Evolutionary conservation across 2,113 vertebrate genomes (phyloP), one percentile per base, ranked within the genome.

Genomic region (Anhinga anhinga): DNA sequence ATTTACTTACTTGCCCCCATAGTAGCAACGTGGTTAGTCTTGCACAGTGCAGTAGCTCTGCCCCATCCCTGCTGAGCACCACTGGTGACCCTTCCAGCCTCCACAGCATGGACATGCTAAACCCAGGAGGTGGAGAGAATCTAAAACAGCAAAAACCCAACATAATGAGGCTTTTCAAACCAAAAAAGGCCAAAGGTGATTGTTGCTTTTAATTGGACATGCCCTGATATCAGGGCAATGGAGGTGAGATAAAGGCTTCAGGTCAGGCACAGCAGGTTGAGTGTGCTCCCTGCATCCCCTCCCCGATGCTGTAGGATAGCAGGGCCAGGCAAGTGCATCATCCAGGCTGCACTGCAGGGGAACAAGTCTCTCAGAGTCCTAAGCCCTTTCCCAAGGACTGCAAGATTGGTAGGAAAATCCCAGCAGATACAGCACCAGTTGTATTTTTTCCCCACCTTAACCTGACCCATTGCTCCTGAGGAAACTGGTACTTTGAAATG

Each of bases 81-180:
- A 12, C 18, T 8, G 0, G 30, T 73, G 88, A 83, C 91, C 76
- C 80, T 56, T 15, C 9, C 58, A 49, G 44, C 53, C 79, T 34
- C 71, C 49, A 3, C 32, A 15, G 69, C 59, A 25, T 7, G 45
- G 84, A 32, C 55, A 59, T 2, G 1, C 21, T 34, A 65, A 53
- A 42, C 56, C n/a, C 49, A 15, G 45, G 49, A 77, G 56, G 27
- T 36, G 55, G 30, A 77, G 10, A 71, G 88, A 61, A 66, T 81
- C 63, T 78, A 18, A 84, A 81, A 1, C 26, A 86, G 83, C 49
- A 74, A 32, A 93, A 91, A 29, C 32, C 38, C 59, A 42, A 56
- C 45, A 7, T 88, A 92, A 96, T 84, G 93, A 96, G 80, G 88
- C 49, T 92, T 82, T 86, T 77, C 71, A 86, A 53, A 56, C 10